Evolutionary conservation across 2,888 invertebrate genomes (phyloP).

Genomic region (Nomada fabriciana): DNA sequence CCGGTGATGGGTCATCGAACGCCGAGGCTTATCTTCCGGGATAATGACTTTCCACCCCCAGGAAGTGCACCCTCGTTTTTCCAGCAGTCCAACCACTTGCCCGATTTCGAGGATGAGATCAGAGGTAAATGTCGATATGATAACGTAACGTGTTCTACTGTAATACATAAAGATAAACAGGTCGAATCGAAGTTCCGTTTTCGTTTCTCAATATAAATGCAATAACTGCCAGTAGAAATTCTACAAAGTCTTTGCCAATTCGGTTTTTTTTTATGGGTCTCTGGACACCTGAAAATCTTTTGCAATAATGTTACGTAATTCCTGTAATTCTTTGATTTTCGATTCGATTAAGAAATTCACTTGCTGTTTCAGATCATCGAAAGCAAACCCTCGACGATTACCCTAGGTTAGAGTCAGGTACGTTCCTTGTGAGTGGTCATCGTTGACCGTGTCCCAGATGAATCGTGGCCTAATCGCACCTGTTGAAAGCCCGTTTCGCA

Average conservation of each 20-base stretch:
- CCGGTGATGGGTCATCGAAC: constrained; percentile 83
- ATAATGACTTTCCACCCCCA: constrained; percentile 79
- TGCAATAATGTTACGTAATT: background rate
- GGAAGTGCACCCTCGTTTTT: constrained; percentile 76
- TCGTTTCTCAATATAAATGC: no score
- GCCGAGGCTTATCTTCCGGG: constrained; percentile 81
- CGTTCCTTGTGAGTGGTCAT: constrained; percentile 47
- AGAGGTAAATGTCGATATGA: constrained; percentile 75
- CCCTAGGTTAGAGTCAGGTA: constrained; percentile 83
- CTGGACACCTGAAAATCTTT: background rate
- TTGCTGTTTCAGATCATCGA: constrained; percentile 79
- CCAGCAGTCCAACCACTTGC: constrained; percentile 81
- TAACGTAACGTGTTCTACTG: background rate
- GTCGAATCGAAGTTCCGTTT: no score
- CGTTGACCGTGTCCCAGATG: background rate
- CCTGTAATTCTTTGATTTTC: background rate
- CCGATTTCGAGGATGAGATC: constrained; percentile 80
- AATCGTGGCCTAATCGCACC: constrained; percentile 15
- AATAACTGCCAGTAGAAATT: no score
- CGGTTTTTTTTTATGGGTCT: no score
- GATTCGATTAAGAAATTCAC: background rate
- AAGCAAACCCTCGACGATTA: constrained; percentile 82
- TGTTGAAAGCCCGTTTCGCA: constrained; percentile 47
- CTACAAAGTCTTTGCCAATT: no score
- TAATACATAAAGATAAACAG: background rate